Evolutionary conservation across 1,140 invertebrate genomes (phyloP).

Genomic region (Sycophaga agraensis): DNA sequence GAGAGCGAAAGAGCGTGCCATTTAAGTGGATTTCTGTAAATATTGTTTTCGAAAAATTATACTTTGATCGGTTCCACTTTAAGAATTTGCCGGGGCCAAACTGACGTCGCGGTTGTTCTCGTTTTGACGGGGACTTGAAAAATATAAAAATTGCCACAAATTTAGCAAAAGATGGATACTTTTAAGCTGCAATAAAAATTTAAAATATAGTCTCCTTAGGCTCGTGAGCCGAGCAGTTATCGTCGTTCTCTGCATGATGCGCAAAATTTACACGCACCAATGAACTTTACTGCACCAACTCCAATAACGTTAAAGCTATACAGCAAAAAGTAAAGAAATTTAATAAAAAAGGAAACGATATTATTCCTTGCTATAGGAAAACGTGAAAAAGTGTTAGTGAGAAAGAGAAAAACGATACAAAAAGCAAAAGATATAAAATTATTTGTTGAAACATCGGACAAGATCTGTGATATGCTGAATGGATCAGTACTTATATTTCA

Average conservation of each 20-base stretch:
- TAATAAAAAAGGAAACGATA: background rate
- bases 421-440: constrained; percentile 15
- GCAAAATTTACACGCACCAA: constrained; percentile 29
- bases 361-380: constrained; percentile 4
- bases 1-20: constrained; percentile 19
- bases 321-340: background rate
- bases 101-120: constrained; percentile 8
- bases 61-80: background rate
- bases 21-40: constrained; percentile 23
- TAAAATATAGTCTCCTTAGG: constrained; percentile 22
- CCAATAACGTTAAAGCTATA: constrained; percentile 19
- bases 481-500: constrained; percentile 25
- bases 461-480: constrained; percentile 33
- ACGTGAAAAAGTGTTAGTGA: constrained; percentile 2
- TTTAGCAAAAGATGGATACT: constrained; percentile 1
- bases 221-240: constrained; percentile 19
- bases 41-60: constrained; percentile 10
- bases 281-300: constrained; percentile 29
- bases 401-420: constrained; percentile 11
- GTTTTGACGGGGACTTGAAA: background rate
- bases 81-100: constrained; percentile 6
- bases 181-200: constrained; percentile 27
- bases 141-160: constrained; percentile 13
- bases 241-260: constrained; percentile 28
- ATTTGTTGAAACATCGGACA: constrained; percentile 29